These are phyloP conservation scores for Euthynnus affinis DNA, from an alignment of 2,797 vertebrate species.

Conservation along the genomic window DNA sequence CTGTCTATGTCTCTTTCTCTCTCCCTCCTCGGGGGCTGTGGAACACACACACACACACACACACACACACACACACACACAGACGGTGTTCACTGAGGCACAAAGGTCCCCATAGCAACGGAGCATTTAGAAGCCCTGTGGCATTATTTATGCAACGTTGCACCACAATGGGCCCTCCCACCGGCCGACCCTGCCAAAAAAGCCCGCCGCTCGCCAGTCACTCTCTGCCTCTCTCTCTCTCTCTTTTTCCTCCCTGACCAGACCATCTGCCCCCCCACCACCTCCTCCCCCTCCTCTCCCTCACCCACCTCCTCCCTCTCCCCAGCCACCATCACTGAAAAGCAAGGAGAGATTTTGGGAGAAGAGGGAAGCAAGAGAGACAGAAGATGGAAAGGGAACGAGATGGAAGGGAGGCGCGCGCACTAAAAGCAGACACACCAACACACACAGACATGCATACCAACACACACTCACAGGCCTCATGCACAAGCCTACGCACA, in stretches of 20 bases:
- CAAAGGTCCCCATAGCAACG: constrained; percentile 98
- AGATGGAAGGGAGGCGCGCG: constrained; percentile 23
- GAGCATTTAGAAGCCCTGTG: constrained; percentile 90
- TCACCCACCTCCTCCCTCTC: not conserved
- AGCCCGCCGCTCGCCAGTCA: constrained; percentile 80
- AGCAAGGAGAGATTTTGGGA: constrained; percentile 38
- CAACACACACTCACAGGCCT: not conserved
- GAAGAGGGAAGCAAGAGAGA: constrained; percentile 5
- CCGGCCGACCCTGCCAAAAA: constrained; percentile 84
- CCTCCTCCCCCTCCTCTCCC: not conserved
- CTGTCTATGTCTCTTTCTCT: too few species aligned
- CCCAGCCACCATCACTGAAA: constrained; percentile 53
- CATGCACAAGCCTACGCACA: not conserved
- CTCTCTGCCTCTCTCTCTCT: constrained; percentile 51
- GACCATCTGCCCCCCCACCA: constrained; percentile 65
- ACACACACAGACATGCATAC: constrained; percentile 6
- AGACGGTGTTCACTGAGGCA: constrained; percentile 90
- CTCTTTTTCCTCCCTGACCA: constrained; percentile 48
- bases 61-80: constrained; percentile 78
- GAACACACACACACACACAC: constrained; percentile 52
- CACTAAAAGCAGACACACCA: constrained; percentile 6
- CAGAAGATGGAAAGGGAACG: constrained; percentile 34
- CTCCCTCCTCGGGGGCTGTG: constrained; percentile 63
- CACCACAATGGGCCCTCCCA: constrained; percentile 92
- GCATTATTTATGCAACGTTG: constrained; percentile 94